Base-by-base conservation (phyloP, 2,113 vertebrate species). In the Podarcis muralis region DNA sequence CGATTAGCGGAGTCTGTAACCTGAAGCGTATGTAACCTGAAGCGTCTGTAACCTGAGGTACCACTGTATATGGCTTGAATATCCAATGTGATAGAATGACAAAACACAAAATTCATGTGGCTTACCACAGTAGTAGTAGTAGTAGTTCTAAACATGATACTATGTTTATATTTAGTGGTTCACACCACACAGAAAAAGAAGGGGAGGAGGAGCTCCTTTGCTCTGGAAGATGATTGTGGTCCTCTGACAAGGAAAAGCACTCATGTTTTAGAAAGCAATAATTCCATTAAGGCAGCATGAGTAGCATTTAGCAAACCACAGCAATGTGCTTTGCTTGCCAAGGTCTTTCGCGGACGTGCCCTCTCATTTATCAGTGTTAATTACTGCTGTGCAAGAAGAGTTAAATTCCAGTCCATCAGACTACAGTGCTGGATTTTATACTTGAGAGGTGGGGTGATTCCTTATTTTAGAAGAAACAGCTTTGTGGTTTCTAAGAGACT, bases 31-130 rank as follows among this genome's bases (percentile, higher is more conserved):
- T 43, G 40, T 43, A 43, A 43, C 40, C 40, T 43, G 40, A 43
- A 43, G 40, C 40, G 6, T 43, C 6, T 43, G 40, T 43, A 43
- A 43, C 40, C 40, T 6, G 40, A 43, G 43, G 43, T 43, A 43
- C 43, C 6, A 43, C 43, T 43, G 6, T 1, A 0, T 0, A 0
- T 0, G 40, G 23, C 82, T 8, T 87, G 75, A 62, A 81, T 22
- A 59, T 40, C 43, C 12, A 79, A 37, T 77, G 8, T 0, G 78
- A 0, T 85, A 59, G 68, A n/a, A 59, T 48, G 85, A 90, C 90
- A 90, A 92, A 76, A 91, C 30, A 80, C 81, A 88, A 88, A 16
- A 48, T 92, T 87, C 84, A 85, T 1, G 0, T 69, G 83, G 40
- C 23, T 32, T 88, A 68, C 85, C 83, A 88, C 12, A 84, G 87